These are phyloP conservation scores for Epistrophe grossulariae DNA, from an alignment of 2,888 invertebrate species.

Conservation along the genomic window DNA sequence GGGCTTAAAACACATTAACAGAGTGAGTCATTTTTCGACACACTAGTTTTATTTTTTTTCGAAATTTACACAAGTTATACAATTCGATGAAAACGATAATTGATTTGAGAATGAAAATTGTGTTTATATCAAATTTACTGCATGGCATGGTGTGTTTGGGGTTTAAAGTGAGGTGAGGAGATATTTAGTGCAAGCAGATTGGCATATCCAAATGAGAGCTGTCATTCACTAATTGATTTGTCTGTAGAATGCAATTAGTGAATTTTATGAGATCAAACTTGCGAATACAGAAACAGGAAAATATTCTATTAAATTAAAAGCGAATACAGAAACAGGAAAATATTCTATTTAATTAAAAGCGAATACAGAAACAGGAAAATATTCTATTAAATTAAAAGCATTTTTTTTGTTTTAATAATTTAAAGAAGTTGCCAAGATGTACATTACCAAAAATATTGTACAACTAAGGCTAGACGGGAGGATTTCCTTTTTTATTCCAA, in stretches of 20 bases:
- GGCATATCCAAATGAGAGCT: slow-evolving; percentile 10
- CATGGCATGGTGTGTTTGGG: neutral
- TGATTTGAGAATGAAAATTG: slow-evolving; percentile 4
- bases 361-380: too few relatives aligned
- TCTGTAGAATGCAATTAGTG: neutral
- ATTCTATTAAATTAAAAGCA: too few relatives aligned
- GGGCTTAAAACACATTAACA: neutral
- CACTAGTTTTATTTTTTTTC: neutral
- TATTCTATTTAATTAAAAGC: too few relatives aligned
- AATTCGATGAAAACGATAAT: slow-evolving; percentile 19
- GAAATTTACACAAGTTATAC: slow-evolving; percentile 17
- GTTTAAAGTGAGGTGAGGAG: neutral
- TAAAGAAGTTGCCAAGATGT: too few relatives aligned
- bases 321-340: too few relatives aligned
- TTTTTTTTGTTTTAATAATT: too few relatives aligned
- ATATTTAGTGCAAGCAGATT: slow-evolving; percentile 15
- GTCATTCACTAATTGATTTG: slow-evolving; percentile 22
- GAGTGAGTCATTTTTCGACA: slow-evolving; percentile 21
- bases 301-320: too few relatives aligned
- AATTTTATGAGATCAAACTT: neutral
- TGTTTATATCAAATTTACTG: slow-evolving; percentile 3
- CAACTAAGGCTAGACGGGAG: too few relatives aligned
- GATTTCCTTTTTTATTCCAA: too few relatives aligned
- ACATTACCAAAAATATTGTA: too few relatives aligned
- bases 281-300: too few relatives aligned